These are phyloP conservation scores for Nematostella vectensis DNA, from an alignment of 92 coral and sea anemone genomes.

Conservation along the genomic window DNA sequence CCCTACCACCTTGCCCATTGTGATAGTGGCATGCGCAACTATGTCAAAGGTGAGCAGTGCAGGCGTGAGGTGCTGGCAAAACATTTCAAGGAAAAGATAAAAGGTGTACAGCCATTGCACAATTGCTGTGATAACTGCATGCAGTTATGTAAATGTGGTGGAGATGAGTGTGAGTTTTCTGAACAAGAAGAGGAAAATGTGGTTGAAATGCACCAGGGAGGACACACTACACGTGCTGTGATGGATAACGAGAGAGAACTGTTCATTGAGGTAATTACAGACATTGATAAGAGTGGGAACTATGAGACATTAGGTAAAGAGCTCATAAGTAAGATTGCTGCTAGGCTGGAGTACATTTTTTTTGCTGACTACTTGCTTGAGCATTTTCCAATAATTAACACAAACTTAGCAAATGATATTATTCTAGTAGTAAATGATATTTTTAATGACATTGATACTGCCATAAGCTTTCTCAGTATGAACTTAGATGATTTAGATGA, in stretches of 20 bases:
- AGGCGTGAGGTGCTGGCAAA: slow-evolving; percentile 5
- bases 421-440: slow-evolving; percentile 27
- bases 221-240: slow-evolving; percentile 10
- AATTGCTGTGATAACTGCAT: slow-evolving; percentile 42
- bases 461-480: neutral
- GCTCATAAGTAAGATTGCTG: slow-evolving; percentile 19
- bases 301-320: slow-evolving; percentile 13
- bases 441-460: slow-evolving; percentile 34
- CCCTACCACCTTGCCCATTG: slow-evolving; percentile 43
- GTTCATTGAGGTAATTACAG: slow-evolving; percentile 26
- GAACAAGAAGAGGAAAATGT: neutral
- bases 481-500: neutral
- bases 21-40: slow-evolving; percentile 31
- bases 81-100: slow-evolving; percentile 28
- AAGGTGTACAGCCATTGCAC: slow-evolving; percentile 8
- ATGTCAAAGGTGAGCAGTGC: slow-evolving; percentile 25
- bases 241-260: slow-evolving; percentile 13
- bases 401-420: slow-evolving; percentile 15
- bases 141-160: slow-evolving; percentile 14
- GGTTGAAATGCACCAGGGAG: neutral
- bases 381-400: slow-evolving; percentile 27
- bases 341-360: slow-evolving; percentile 15
- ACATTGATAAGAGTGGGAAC: slow-evolving; percentile 20
- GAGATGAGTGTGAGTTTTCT: slow-evolving; percentile 4
- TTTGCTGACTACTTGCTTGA: slow-evolving; percentile 22